Evolutionary conservation across 2,797 vertebrate species (phyloP).

Genomic region (Galago senegalensis): DNA sequence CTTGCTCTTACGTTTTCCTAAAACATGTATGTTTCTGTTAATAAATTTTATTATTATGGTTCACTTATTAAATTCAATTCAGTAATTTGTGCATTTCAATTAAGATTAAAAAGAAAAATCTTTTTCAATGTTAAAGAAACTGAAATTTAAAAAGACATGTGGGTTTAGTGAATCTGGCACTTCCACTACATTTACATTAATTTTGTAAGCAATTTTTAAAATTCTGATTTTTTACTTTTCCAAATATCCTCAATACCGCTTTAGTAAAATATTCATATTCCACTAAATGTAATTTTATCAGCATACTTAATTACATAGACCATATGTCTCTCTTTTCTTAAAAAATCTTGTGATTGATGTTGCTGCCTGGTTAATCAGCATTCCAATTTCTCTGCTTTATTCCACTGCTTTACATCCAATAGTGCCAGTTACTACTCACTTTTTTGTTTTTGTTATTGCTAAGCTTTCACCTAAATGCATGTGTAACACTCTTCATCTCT

Average conservation of each 20-base stretch:
- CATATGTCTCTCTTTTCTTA: background rate
- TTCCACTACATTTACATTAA: conserved; percentile 13
- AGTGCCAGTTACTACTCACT: background rate
- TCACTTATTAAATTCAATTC: background rate
- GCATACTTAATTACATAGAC: background rate
- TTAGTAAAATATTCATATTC: conserved; percentile 1
- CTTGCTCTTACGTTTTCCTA: background rate
- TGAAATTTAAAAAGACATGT: background rate
- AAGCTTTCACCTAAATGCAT: background rate
- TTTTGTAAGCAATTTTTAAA: background rate
- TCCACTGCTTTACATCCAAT: background rate
- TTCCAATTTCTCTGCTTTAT: background rate
- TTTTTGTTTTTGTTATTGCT: background rate
- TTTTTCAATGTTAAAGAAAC: conserved; percentile 8
- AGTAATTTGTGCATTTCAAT: conserved; percentile 12
- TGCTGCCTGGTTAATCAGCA: background rate
- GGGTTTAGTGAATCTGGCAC: background rate
- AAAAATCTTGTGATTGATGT: background rate
- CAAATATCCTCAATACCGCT: background rate
- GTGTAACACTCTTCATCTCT: background rate
- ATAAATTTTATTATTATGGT: background rate
- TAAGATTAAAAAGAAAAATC: background rate
- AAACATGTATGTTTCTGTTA: background rate
- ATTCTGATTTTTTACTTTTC: conserved; percentile 44
- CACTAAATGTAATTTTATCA: background rate